Conservation (phyloP, 2,113 vertebrate species). For the Pedionomus torquatus region DNA sequence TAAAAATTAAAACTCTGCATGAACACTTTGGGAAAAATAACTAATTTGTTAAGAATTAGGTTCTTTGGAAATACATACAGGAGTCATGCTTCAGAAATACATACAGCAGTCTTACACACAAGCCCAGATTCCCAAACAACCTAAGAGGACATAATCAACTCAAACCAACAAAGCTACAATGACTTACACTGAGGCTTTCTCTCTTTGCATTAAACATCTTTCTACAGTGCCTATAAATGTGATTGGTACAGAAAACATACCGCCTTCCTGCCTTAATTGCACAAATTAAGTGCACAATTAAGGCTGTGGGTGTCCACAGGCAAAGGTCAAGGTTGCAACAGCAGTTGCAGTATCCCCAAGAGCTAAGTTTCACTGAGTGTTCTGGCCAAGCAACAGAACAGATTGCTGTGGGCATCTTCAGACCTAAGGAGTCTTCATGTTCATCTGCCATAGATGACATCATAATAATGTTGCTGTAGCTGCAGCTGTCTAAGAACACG, state of each 20-base stretch:
- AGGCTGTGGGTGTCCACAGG: neutral
- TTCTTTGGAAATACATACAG: neutral
- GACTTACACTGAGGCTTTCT: neutral
- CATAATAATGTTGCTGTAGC: neutral
- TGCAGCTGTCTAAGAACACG: neutral
- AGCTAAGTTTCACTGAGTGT: neutral
- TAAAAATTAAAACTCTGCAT: neutral
- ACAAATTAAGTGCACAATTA: too few species aligned
- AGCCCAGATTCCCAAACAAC: neutral
- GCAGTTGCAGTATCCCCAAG: neutral
- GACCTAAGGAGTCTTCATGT: neutral
- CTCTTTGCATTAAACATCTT: neutral
- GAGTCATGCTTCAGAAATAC: neutral
- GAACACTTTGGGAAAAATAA: neutral
- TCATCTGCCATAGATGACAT: neutral
- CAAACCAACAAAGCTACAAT: neutral
- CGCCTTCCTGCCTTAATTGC: neutral
- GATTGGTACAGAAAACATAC: accelerated
- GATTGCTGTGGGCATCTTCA: neutral
- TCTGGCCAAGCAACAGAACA: neutral
- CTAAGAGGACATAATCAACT: neutral
- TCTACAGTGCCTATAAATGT: neutral
- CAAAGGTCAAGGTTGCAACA: neutral
- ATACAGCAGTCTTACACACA: accelerated
- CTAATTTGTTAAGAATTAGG: neutral